Percentiles rank a stretch among this genome's conserved stretches.
Conservation (phyloP, 2,113 vertebrate genomes). For the Vulpes vulpes region DNA sequence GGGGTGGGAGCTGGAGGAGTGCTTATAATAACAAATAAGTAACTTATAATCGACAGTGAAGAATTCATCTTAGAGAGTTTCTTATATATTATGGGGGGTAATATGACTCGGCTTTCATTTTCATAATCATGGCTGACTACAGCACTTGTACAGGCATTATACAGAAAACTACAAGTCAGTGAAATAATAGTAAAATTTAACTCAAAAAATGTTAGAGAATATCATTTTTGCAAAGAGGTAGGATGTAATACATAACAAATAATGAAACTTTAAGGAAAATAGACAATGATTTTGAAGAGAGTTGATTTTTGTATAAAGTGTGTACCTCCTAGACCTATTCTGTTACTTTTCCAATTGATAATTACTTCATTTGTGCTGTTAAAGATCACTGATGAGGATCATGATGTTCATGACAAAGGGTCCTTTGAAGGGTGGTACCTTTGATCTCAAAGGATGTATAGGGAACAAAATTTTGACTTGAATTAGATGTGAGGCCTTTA, state of each 20-base stretch:
- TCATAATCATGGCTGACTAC: background rate
- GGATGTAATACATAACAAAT: background rate
- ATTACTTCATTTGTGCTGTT: conserved; percentile 36
- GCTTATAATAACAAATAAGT: background rate
- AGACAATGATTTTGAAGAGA: background rate
- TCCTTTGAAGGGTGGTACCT: background rate
- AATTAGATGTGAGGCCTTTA: conserved; percentile 28
- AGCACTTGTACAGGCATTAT: background rate
- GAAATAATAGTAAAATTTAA: conserved; percentile 37
- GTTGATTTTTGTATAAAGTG: background rate
- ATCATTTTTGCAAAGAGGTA: background rate
- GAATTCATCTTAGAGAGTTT: background rate
- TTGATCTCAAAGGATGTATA: background rate
- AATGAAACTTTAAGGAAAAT: conserved; percentile 42
- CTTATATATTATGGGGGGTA: background rate
- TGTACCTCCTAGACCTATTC: background rate
- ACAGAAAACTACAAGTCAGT: background rate
- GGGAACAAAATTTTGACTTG: conserved; percentile 48
- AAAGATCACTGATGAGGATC: conserved; percentile 12
- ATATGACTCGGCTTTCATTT: background rate
- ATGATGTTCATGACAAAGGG: background rate
- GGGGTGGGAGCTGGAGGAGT: background rate
- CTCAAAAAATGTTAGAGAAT: background rate
- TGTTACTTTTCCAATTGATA: conserved; percentile 31
- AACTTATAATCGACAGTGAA: background rate